Evolutionary conservation across 2,797 vertebrate genomes (phyloP).

Genomic region (Brachyalestes nurse): DNA sequence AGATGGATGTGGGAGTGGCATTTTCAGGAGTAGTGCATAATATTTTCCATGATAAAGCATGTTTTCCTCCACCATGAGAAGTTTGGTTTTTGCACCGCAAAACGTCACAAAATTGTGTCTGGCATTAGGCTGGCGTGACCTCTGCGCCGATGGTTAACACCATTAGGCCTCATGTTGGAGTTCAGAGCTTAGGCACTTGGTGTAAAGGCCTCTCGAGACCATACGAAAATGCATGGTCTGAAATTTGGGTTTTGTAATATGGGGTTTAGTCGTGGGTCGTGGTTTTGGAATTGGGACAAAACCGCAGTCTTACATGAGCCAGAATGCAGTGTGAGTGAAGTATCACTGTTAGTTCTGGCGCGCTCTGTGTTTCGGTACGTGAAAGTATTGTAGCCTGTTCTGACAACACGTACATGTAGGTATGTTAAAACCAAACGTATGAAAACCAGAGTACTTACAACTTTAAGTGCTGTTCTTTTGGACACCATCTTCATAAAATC

Average conservation of each 20-base stretch:
- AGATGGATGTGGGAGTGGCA: conserved; percentile 28
- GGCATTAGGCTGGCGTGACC: background rate
- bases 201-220: background rate
- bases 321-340: conserved; percentile 14
- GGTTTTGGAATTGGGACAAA: conserved; percentile 37
- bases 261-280: conserved; percentile 30
- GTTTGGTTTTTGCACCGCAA: conserved; percentile 38
- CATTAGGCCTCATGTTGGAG: conserved; percentile 6
- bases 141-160: background rate
- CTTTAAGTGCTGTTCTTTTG: too few species aligned
- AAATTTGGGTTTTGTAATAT: conserved; percentile 40
- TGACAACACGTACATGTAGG: background rate
- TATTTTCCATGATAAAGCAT: conserved; percentile 37
- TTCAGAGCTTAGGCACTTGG: background rate
- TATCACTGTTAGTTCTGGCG: conserved; percentile 44
- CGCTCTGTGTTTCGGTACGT: conserved; percentile 13
- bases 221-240: conserved; percentile 34
- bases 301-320: conserved; percentile 14
- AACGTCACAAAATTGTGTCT: background rate
- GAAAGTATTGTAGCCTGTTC: conserved; percentile 8
- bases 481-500: too few species aligned
- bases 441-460: background rate
- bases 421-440: conserved; percentile 1
- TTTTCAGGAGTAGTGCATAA: conserved; percentile 50
- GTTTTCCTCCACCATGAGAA: conserved; percentile 42